Percentiles rank a stretch among this genome's conserved stretches.
Evolutionary conservation across 2,797 vertebrate genomes (phyloP).

Genomic region (Dipus sagitta): DNA sequence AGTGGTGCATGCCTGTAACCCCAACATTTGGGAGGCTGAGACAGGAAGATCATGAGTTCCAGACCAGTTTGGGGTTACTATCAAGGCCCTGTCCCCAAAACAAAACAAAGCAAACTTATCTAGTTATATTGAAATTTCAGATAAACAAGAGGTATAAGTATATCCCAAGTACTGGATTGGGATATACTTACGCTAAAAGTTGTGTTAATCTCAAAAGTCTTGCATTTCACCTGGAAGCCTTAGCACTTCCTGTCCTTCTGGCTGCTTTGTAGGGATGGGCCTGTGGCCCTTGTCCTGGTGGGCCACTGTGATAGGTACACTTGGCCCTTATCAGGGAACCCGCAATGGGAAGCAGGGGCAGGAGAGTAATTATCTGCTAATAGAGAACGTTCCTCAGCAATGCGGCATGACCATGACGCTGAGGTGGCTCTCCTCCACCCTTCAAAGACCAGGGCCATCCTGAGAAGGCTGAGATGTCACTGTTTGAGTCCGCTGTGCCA

Average conservation of each 20-base stretch:
- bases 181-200: not conserved
- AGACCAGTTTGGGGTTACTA: not conserved
- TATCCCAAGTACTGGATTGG: not conserved
- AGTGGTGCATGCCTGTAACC: not conserved
- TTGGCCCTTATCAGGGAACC: not conserved
- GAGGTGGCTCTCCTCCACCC: fast-evolving
- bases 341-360: fast-evolving
- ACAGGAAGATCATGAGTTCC: not conserved
- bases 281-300: not conserved
- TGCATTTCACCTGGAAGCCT: not conserved
- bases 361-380: fast-evolving
- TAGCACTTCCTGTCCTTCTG: too few relatives aligned
- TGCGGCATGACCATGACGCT: fast-evolving
- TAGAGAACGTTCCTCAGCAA: not conserved
- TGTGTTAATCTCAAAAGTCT: not conserved
- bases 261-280: not conserved
- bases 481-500: not conserved
- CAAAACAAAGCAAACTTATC: not conserved
- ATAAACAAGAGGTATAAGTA: not conserved
- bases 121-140: not conserved
- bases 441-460: not conserved
- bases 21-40: not conserved
- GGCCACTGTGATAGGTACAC: not conserved
- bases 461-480: not conserved
- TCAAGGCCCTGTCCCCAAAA: not conserved